phyloP scores from a whole-genome alignment of 2,113 vertebrate species.

The Marcusenius ussheri region DNA sequence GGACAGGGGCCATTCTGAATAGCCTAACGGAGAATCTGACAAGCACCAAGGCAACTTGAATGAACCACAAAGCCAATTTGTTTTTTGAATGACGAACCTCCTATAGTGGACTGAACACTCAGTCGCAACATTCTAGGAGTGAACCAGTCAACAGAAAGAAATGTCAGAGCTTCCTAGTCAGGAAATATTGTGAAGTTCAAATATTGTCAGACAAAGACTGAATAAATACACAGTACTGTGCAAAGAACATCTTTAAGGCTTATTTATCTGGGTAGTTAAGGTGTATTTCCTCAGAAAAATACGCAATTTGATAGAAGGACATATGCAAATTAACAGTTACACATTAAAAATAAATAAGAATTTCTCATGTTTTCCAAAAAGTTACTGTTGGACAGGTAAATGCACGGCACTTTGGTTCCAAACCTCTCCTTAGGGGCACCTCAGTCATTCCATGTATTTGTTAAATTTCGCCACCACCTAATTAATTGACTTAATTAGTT shows the following conservation, averaged over 20 bases:
- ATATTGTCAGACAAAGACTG: not conserved
- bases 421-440: not conserved
- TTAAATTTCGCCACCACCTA: not conserved
- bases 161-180: not conserved
- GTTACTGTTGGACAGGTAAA: not conserved
- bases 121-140: not conserved
- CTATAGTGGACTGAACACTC: not conserved
- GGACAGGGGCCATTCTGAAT: not conserved
- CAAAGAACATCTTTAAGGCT: not conserved
- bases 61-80: not conserved
- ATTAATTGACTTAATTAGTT: not conserved
- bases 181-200: not conserved
- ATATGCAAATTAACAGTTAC: not conserved
- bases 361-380: not conserved
- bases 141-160: not conserved
- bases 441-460: not conserved
- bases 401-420: not conserved
- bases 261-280: not conserved
- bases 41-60: not conserved
- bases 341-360: not conserved
- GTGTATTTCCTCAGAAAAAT: not conserved
- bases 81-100: not conserved
- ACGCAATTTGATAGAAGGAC: not conserved
- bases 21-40: not conserved
- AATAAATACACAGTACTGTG: not conserved